Evolutionary conservation across 2,113 vertebrate genomes (phyloP), one percentile per base, ranked within the genome.

Genomic region (Nesospiza acunhae): DNA sequence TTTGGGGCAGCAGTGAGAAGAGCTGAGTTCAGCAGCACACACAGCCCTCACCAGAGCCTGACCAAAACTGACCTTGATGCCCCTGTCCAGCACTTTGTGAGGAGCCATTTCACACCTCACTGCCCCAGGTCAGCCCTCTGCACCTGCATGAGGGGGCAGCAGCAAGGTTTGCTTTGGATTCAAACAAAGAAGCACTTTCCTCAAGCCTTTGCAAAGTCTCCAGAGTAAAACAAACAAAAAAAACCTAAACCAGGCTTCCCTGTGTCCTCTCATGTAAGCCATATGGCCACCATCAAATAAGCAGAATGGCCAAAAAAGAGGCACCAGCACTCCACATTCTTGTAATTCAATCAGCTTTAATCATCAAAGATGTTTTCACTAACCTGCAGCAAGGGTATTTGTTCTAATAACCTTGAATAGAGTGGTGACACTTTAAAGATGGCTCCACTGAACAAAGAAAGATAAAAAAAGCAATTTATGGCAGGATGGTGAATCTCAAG

Each of bases 381-480:
- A 94, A 84, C 80, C 66, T 72, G 14, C 13, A 4, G 80, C 39
- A 41, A 94, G 69, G 87, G 81, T 58, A 92, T 96, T 94, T 87
- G 93, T 93, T 95, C 94, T 94, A 93, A 90, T 93, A 96, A 96
- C 94, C 96, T 94, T 94, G 93, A 93, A 74, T 81, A 68, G 83
- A 93, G 80, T 6, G 35, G 88, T 86, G 90, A 93, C 88, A 92
- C 88, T 94, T 95, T 95, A 95, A 94, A 96, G 83, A 93, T 81
- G 83, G 90, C 73, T 92, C 88, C 60, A 60, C 10, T 31, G 75
- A 96, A 93, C 95, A 96, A 96, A 94, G 83, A 53, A 90, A 90
- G 88, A 87, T 95, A 94, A 96, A 95, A 95, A 92, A 41, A 0
- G 0, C 69, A 86, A 95, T 96, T 96, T 95, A 96, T 59, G 92